Base-by-base conservation (phyloP, 2,797 vertebrate genomes). In the Enteromius trimaculatus region DNA sequence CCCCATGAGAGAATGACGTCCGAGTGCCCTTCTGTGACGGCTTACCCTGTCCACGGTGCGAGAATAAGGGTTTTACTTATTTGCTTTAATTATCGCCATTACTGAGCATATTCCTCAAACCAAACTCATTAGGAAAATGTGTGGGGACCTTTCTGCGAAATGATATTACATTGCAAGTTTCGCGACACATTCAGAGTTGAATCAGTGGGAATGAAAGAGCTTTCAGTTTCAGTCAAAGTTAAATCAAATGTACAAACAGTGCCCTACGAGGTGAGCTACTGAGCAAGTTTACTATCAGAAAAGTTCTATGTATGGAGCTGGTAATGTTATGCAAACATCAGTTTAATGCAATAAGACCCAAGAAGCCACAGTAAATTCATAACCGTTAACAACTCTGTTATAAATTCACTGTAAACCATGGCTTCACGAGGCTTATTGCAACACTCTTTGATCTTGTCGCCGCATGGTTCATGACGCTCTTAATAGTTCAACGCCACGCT, bases 1-100 rank as follows among this genome's bases (percentile, higher is more conserved):
- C 68, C 75, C 44, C 74, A 53, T 70, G 84, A 71, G 74, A 78
- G 70, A 85, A 75, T 83, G 88, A 86, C 77, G 82, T 86, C 71
- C 42, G 17, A 82, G 80, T 65, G 34, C 19, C 80, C 82, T 79
- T 88, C 82, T 51, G 77, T 75, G 79, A 78, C 47, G n/a, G 82
- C 82, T 84, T 83, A 37, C 55, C n/a, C 65, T 62, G 42, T 65
- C 60, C 74, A 68, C 7, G 8, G 44, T 51, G 71, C 75, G 34
- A 81, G 78, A 77, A 65, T 37, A 74, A 62, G 77, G 39, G 51
- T 78, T 86, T 83, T 62, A 31, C 62, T 82, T 60, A 29, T 58
- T 81, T 16, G 2, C 29, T 81, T 72, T 62, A 65, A 78, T 81
- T 75, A 81, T 75, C 44, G 47, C 29, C 37, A 62, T 86, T 85